Evolutionary conservation across 2,113 vertebrate species (phyloP).

Genomic region (Phoxinus phoxinus): DNA sequence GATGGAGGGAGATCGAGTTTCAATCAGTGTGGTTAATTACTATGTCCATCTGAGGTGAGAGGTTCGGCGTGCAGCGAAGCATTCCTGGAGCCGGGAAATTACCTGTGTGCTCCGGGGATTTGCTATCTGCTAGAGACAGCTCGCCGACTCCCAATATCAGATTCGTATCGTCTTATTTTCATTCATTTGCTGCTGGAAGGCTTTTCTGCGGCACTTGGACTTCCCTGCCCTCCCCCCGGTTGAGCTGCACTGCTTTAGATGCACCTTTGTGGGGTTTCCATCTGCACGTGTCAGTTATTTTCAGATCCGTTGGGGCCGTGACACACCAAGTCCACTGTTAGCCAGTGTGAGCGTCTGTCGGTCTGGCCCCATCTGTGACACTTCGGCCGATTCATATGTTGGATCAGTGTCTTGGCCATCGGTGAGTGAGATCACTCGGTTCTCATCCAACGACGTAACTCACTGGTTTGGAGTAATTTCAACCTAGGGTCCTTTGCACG

Average conservation of each 20-base stretch:
- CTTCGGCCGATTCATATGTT: too few species aligned
- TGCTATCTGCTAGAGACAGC: conserved; percentile 51
- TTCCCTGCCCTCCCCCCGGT: conserved; percentile 16
- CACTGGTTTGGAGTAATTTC: too few species aligned
- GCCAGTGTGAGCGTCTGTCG: too few species aligned
- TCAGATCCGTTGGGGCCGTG: background rate
- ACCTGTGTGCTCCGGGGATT: conserved; percentile 57
- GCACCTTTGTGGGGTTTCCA: conserved; percentile 7
- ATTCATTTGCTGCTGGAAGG: conserved; percentile 20
- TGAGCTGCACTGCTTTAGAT: background rate
- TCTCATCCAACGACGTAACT: too few species aligned
- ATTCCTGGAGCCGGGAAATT: conserved; percentile 45
- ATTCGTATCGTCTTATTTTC: conserved; percentile 44
- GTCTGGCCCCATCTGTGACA: too few species aligned
- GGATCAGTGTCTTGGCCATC: too few species aligned
- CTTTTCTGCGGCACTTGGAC: background rate
- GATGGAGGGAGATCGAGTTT: conserved; percentile 66
- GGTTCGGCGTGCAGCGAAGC: conserved; percentile 50
- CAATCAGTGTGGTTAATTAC: conserved; percentile 76
- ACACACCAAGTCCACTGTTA: too few species aligned
- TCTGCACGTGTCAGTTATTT: conserved; percentile 10
- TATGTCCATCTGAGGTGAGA: conserved; percentile 68
- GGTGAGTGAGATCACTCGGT: too few species aligned
- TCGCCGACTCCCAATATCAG: conserved; percentile 57
- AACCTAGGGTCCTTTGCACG: too few species aligned